Evolutionary conservation across 2,113 vertebrate genomes (phyloP), one percentile per base, ranked within the genome.

Genomic region (Pteronura brasiliensis): DNA sequence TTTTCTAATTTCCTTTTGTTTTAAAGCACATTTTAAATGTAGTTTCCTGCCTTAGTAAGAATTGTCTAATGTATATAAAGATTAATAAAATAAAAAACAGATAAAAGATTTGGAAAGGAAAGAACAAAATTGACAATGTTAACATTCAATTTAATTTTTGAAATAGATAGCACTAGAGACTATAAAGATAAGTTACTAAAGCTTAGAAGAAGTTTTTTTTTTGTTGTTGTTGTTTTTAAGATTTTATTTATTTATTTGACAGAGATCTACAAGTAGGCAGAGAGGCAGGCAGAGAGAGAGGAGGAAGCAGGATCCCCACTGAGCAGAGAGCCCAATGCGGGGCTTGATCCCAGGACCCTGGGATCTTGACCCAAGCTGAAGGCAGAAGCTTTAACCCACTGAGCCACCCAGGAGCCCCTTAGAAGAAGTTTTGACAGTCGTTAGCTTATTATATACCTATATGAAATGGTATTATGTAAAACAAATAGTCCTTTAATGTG

Each of bases 11-110:
- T 97, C 95, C 97, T 98, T 97, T 98, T 98, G 97, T 97, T 98
- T 98, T 98, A 98, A 98, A 97, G 96, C 96, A 92, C 97, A 98
- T 98, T 98, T 98, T 98, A 98, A 98, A 98, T 98, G 97, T 97
- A 97, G 85, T 97, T 85, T 98, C 98, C 98, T 98, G 93, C 98
- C 98, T 98, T 98, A 98, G 97, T 98, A 98, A 98, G 98, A 98
- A 97, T 98, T 98, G 97, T 98, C 98, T 98, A 98, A 98, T 98
- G 98, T 98, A 98, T 98, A 98, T 98, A 98, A 98, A 52, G 18
- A 69, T 82, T 81, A 74, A 71, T 39, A 82, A 72, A 59, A 4
- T 79, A 79, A 81, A 81, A 79, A 92, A 92, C 36, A 36, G 21
- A 42, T 27, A 36, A 55, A 84, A 72, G 6, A 72, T 84, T 61